These are phyloP conservation scores for Creontiades dilutus DNA, from an alignment of 2,888 invertebrate species.

Conservation along the genomic window DNA sequence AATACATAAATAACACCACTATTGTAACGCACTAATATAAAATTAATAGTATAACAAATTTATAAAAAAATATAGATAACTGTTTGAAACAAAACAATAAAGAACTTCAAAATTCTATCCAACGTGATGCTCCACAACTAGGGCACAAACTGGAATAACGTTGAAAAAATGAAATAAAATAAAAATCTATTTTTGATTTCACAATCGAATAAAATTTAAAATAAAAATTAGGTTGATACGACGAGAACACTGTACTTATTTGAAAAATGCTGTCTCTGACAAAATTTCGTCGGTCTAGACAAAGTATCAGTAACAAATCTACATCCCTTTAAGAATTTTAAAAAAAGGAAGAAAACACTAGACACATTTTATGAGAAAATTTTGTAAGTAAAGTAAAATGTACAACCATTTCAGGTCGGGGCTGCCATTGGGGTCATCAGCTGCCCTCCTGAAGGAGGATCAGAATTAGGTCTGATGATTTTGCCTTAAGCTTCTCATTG, in stretches of 20 bases:
- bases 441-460: no score
- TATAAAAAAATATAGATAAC: conserved; percentile 40
- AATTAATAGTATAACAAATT: conserved; percentile 44
- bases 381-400: no score
- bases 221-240: background rate
- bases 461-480: no score
- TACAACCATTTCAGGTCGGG: no score
- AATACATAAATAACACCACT: conserved; percentile 29
- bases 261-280: background rate
- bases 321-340: no score
- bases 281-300: background rate
- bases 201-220: background rate
- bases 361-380: no score
- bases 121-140: conserved; percentile 1
- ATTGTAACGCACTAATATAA: conserved; percentile 9
- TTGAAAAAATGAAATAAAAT: background rate
- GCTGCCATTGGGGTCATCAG: no score
- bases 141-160: background rate
- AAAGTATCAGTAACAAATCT: no score
- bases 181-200: conserved; percentile 12
- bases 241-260: background rate
- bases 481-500: no score
- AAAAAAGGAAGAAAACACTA: no score
- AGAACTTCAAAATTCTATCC: background rate
- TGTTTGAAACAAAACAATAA: conserved; percentile 38